Conservation (phyloP, 2,888 invertebrate genomes). For the Macropis europaea region DNA sequence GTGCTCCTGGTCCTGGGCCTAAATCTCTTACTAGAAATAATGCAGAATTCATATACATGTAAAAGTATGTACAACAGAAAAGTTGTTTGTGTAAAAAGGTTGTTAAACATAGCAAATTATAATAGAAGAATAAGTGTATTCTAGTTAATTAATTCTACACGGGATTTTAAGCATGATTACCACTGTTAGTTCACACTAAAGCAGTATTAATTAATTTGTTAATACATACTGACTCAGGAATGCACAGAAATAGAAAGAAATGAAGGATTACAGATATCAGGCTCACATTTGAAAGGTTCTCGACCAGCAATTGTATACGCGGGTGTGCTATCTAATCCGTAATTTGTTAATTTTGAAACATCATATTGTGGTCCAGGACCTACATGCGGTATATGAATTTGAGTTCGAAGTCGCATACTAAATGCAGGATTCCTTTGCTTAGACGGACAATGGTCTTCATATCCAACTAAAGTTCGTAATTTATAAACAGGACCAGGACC, state of each 20-base stretch:
- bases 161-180: no score
- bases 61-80: no score
- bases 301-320: constrained; percentile 82
- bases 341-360: constrained; percentile 80
- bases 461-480: constrained; percentile 84
- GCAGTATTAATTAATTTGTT: no score
- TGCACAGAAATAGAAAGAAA: not conserved
- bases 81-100: no score
- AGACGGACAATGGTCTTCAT: constrained; percentile 83
- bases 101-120: no score
- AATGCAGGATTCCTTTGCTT: constrained; percentile 84
- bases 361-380: constrained; percentile 81
- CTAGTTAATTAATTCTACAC: not conserved
- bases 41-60: no score
- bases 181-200: no score
- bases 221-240: no score
- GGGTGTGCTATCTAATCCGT: constrained; percentile 80
- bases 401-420: constrained; percentile 80
- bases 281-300: constrained; percentile 59
- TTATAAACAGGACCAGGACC: constrained; percentile 86
- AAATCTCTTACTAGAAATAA: constrained; percentile 43
- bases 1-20: constrained; percentile 85
- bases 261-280: not conserved
- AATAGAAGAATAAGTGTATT: not conserved
- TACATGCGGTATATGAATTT: constrained; percentile 64